These are phyloP conservation scores for Leucophenga maculata DNA, from an alignment of 2,888 invertebrate genomes.

Conservation along the genomic window DNA sequence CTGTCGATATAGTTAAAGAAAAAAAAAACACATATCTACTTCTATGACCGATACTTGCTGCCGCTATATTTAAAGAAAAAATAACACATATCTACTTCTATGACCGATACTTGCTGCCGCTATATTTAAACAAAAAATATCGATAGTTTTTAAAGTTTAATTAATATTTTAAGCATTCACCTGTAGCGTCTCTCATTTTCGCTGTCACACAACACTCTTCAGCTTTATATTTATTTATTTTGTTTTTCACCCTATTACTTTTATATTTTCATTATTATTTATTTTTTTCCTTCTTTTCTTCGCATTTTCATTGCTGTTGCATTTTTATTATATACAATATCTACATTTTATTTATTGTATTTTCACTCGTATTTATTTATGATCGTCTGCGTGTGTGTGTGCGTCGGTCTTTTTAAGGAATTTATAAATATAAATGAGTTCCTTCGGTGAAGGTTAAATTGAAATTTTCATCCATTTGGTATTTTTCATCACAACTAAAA, in stretches of 20 bases:
- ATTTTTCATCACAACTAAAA: neutral
- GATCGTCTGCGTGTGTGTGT: conserved; percentile 2
- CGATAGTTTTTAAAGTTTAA: too few species aligned
- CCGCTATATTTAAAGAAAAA: too few species aligned
- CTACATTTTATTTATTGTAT: conserved; percentile 25
- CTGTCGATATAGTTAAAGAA: too few species aligned
- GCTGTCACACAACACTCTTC: too few species aligned
- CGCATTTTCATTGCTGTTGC: conserved; percentile 4
- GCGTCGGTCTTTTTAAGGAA: conserved; percentile 46
- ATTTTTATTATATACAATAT: conserved; percentile 18
- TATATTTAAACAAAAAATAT: too few species aligned
- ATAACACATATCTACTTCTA: too few species aligned
- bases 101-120: too few species aligned
- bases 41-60: too few species aligned
- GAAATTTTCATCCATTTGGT: conserved; percentile 48
- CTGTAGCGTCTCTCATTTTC: too few species aligned
- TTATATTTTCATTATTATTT: conserved; percentile 25
- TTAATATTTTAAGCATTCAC: too few species aligned
- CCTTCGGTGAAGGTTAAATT: conserved; percentile 69
- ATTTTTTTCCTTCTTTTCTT: neutral
- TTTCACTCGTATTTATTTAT: conserved; percentile 30
- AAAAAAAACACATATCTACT: too few species aligned
- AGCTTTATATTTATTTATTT: conserved; percentile 3
- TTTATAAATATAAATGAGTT: conserved; percentile 73
- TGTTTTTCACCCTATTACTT: too few species aligned